Evolutionary conservation across 2,797 vertebrate species (phyloP), one percentile per base, ranked within the genome.

Genomic region (Ispidina picta): DNA sequence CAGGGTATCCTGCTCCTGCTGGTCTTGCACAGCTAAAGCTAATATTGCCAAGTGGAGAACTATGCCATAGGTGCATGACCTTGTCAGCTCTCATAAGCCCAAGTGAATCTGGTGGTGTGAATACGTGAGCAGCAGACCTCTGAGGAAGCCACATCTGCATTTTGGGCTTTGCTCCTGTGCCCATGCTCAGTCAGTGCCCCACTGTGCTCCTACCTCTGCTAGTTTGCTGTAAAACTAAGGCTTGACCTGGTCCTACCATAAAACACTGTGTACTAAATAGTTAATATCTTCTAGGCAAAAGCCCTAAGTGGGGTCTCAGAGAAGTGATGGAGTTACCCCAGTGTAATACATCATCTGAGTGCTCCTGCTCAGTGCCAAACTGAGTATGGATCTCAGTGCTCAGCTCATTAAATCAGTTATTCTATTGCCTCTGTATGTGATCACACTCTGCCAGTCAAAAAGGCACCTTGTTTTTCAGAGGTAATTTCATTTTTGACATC

Each of bases 61-160:
- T 62, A 37, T 58, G 84, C 83, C 83, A 83, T 3, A 85, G 86
- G 83, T 64, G 75, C 62, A 7, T 3, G 88, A 91, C 88, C 90
- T 43, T 94, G 94, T 84, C 94, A 91, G 86, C 62, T 94, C 84
- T 72, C 69, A 31, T 90, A 85, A 94, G 46, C 68, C 86, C 64
- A 39, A 41, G 76, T 15, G 64, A n/a, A 46, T 64, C 2, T 1
- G 59, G 46, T 29, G 54, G 7, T 35, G 64, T 21, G 54, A 69
- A 59, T 71, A 68, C 1, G 15, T 56, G 66, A 85, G 25, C 6
- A 2, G 62, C 62, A 80, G 55, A 62, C 22, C 55, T 62, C 46
- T 10, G 80, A 74, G 81, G 20, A 35, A 56, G 52, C 77, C 71
- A 66, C 58, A 83, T 56, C 82, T 89, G 71, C 71, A 28, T 62